Percentiles rank a stretch among this genome's conserved stretches.
Conservation (phyloP, 2,888 invertebrate species). For the Heterodera filipjevi region DNA sequence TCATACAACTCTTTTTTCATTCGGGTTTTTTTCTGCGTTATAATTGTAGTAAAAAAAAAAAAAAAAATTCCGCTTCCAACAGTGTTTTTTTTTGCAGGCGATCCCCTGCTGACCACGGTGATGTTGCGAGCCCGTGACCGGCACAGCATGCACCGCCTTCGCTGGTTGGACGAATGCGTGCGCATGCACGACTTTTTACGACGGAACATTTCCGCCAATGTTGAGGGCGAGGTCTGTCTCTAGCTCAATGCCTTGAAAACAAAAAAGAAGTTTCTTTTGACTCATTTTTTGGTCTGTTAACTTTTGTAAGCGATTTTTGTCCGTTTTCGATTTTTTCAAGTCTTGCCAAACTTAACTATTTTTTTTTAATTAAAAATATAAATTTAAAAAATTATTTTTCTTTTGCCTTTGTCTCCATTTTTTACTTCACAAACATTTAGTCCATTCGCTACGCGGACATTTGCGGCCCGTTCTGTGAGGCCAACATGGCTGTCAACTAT, state of each 20-base stretch:
- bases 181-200: constrained; percentile 42
- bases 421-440: not conserved
- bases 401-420: not conserved
- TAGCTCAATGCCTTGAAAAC: no score
- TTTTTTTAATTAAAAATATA: no score
- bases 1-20: no score
- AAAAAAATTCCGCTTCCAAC: no score
- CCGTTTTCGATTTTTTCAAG: no score
- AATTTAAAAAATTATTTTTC: not conserved
- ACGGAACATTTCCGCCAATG: constrained; percentile 45
- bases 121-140: constrained; percentile 58
- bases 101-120: constrained; percentile 61
- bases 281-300: not conserved
- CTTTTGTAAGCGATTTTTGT: no score
- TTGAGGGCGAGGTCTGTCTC: constrained; percentile 15
- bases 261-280: no score
- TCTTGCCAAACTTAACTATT: no score
- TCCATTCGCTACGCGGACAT: constrained; percentile 50
- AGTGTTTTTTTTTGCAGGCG: constrained; percentile 42
- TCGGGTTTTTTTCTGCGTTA: no score
- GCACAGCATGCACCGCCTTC: constrained; percentile 59
- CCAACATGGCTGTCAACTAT: constrained; percentile 52
- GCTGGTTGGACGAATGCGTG: constrained; percentile 53
- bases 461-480: constrained; percentile 59
- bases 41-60: no score